Percentiles rank a stretch among this genome's conserved stretches.
Conservation (phyloP, 2,797 vertebrate species). For the Spinus pinus region DNA sequence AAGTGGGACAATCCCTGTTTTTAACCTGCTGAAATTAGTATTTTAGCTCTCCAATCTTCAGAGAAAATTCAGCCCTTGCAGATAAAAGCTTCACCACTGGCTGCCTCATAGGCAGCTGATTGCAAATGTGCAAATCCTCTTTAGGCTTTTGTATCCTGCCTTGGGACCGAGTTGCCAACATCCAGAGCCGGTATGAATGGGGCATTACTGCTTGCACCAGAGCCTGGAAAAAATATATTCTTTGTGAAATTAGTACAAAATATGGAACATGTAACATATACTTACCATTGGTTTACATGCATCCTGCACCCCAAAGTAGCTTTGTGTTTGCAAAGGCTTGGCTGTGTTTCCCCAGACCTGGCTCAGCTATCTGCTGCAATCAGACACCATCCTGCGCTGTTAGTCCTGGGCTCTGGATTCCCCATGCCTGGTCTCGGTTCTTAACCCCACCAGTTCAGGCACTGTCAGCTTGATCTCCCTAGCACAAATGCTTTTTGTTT, state of each 20-base stretch:
- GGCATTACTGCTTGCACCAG: neutral
- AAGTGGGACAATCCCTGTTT: neutral
- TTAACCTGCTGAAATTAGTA: neutral
- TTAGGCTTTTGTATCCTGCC: neutral
- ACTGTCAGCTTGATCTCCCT: neutral
- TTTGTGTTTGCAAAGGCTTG: neutral
- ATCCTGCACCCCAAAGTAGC: neutral
- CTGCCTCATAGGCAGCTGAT: neutral
- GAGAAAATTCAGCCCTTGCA: neutral
- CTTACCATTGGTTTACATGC: neutral
- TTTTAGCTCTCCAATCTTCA: neutral
- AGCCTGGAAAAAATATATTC: neutral
- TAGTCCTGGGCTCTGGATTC: neutral
- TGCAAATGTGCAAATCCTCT: neutral
- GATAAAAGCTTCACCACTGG: neutral
- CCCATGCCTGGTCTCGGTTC: neutral
- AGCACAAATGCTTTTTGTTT: neutral
- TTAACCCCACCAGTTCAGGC: neutral
- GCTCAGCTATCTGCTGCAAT: neutral
- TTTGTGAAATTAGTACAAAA: neutral
- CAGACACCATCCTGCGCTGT: neutral
- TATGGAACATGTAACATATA: neutral
- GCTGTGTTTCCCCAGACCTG: neutral
- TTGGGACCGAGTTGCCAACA: fast-evolving
- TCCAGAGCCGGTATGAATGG: neutral